A percentile compares a stretch with the other conserved stretches of the same genome.
phyloP scores from a whole-genome alignment of 2,797 vertebrate species.

The Coranthus polyacanthus region DNA sequence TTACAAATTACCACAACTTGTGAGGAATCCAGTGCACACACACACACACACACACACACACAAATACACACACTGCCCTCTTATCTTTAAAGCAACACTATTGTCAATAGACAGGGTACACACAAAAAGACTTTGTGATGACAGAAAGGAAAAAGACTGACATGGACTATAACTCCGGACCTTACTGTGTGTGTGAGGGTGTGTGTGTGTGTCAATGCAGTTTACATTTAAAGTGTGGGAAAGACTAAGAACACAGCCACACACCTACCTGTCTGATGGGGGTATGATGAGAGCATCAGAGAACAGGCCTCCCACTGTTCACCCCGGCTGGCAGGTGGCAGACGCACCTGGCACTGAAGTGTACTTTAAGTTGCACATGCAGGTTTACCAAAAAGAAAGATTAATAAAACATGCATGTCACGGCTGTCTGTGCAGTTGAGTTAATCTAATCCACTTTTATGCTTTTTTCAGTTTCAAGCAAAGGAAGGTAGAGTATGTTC shows the following conservation, averaged over 20 bases:
- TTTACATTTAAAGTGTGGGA: constrained; percentile 59
- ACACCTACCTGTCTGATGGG: constrained; percentile 63
- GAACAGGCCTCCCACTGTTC: constrained; percentile 65
- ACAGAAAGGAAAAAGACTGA: constrained; percentile 52
- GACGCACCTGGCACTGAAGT: constrained; percentile 56
- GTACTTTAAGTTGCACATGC: neutral
- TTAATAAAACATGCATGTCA: neutral
- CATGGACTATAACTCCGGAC: constrained; percentile 23
- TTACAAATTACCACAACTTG: constrained; percentile 38
- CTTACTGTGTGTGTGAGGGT: too few species aligned
- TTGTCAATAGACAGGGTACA: constrained; percentile 46
- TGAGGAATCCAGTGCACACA: constrained; percentile 11
- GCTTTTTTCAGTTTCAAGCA: neutral
- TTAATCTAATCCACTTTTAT: neutral
- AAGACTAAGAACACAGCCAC: constrained; percentile 32
- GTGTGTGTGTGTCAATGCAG: constrained; percentile 23
- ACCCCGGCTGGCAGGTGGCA: constrained; percentile 63
- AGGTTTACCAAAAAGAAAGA: neutral
- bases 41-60: constrained; percentile 20
- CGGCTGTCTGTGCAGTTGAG: neutral
- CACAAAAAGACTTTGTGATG: constrained; percentile 58
- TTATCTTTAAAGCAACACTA: constrained; percentile 73
- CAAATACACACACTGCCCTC: constrained; percentile 19
- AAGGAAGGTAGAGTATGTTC: too few species aligned
- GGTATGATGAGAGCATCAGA: constrained; percentile 70